phyloP scores from a whole-genome alignment of 2,888 invertebrate genomes.

The Hydrotaea diabolus region DNA sequence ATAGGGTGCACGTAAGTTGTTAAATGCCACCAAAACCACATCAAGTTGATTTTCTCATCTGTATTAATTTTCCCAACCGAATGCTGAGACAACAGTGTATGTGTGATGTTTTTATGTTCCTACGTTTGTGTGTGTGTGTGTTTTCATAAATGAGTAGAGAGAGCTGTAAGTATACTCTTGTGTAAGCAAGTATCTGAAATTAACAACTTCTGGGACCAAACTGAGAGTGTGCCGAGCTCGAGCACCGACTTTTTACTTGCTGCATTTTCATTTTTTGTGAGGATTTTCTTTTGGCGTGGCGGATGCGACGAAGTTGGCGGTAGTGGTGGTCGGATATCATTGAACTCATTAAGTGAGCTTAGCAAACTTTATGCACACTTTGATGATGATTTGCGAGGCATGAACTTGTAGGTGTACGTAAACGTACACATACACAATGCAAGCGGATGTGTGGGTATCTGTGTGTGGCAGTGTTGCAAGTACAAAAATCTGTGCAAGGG shows the following conservation, averaged over 20 bases:
- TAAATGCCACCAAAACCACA: not conserved
- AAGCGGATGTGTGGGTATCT: not conserved
- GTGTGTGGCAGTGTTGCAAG: slow-evolving; percentile 28
- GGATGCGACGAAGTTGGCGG: slow-evolving; percentile 16
- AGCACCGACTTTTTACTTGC: not conserved
- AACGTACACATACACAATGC: too few species aligned
- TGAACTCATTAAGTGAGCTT: slow-evolving; percentile 67
- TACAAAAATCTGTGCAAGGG: slow-evolving; percentile 51
- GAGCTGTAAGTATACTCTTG: slow-evolving; percentile 47
- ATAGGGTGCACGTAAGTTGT: not conserved
- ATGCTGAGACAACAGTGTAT: not conserved
- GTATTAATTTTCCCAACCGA: not conserved
- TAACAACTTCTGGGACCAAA: slow-evolving; percentile 48
- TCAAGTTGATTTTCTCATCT: not conserved
- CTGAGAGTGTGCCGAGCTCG: slow-evolving; percentile 12
- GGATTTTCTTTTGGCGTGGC: not conserved
- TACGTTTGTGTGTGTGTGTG: not conserved
- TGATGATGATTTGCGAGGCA: slow-evolving; percentile 42
- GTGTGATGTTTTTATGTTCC: not conserved
- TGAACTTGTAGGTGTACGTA: not conserved
- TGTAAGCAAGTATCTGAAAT: slow-evolving; percentile 58
- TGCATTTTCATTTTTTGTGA: not conserved
- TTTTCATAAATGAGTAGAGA: not conserved
- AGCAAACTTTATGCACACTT: slow-evolving; percentile 62
- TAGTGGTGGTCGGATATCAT: slow-evolving; percentile 55